A percentile compares a stretch with the other conserved stretches of the same genome.
Conservation (phyloP, 53 echinoderm and acorn worm species). For the Patiria pectinifera region DNA sequence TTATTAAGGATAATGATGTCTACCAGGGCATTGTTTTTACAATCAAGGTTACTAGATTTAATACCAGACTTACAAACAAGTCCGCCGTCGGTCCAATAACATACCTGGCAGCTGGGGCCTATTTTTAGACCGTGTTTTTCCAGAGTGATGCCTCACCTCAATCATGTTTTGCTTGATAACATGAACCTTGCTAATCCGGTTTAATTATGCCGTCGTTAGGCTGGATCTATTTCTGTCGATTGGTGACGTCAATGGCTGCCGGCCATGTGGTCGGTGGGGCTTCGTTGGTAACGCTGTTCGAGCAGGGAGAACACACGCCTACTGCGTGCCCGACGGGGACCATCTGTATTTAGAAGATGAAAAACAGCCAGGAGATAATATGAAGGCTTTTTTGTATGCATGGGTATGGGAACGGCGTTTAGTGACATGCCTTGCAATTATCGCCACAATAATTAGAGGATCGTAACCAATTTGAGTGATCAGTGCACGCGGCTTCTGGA, state of each 20-base stretch:
- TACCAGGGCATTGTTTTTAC: not conserved
- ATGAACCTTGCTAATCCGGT: slow-evolving; percentile 44
- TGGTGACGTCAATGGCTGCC: slow-evolving; percentile 59
- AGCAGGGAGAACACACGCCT: not conserved
- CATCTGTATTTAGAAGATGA: not conserved
- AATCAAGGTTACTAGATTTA: slow-evolving; percentile 29
- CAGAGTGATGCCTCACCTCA: not conserved
- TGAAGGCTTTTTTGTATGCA: no score
- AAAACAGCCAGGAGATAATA: not conserved
- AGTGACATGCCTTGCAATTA: no score
- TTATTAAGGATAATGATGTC: not conserved
- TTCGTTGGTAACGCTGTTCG: slow-evolving; percentile 31
- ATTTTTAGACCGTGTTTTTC: slow-evolving; percentile 36
- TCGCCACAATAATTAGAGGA: no score
- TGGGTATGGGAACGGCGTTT: no score
- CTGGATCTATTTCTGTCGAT: slow-evolving; percentile 36
- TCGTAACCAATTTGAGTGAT: no score
- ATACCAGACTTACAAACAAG: not conserved
- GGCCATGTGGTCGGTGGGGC: slow-evolving; percentile 37
- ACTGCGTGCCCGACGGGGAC: slow-evolving; percentile 12
- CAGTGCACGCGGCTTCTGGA: no score
- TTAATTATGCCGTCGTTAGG: slow-evolving; percentile 51
- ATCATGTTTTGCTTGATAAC: slow-evolving; percentile 23
- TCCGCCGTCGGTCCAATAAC: not conserved
- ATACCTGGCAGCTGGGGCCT: not conserved